Percentiles rank a stretch among this genome's conserved stretches.
Conservation (phyloP, 2,113 vertebrate species). For the Gyps fulvus region DNA sequence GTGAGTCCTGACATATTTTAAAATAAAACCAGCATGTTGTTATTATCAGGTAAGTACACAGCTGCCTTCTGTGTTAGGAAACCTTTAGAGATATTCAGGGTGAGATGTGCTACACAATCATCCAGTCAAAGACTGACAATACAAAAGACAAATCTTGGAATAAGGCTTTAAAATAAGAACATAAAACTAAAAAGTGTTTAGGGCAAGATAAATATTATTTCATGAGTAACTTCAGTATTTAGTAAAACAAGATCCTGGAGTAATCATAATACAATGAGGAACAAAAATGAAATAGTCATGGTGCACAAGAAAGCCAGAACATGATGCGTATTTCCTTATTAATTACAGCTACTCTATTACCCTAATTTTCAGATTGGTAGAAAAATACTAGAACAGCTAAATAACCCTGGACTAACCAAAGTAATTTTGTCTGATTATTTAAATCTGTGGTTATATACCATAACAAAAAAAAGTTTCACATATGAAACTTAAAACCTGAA, state of each 20-base stretch:
- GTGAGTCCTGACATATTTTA: background rate
- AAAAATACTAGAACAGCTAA: background rate
- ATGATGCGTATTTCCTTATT: background rate
- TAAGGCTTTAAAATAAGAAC: constrained; percentile 28
- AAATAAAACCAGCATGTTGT: background rate
- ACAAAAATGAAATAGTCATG: constrained; percentile 5
- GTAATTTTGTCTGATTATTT: background rate
- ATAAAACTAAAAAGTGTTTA: background rate
- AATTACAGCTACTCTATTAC: background rate
- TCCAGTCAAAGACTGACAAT: constrained; percentile 32
- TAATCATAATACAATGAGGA: background rate
- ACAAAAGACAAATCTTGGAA: background rate
- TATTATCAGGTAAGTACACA: constrained; percentile 25
- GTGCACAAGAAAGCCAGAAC: background rate
- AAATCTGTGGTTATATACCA: background rate
- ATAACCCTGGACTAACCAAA: background rate
- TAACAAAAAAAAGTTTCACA: background rate
- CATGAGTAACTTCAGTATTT: constrained; percentile 11
- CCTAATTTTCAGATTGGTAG: background rate
- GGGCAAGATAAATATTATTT: background rate
- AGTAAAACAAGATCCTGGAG: background rate
- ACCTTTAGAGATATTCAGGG: constrained; percentile 10
- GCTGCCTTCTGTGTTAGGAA: constrained; percentile 29
- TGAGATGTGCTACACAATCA: constrained; percentile 2
- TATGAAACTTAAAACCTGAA: background rate